Evolutionary conservation across 1,140 invertebrate species (phyloP).

Genomic region (Trichonephila clavipes): DNA sequence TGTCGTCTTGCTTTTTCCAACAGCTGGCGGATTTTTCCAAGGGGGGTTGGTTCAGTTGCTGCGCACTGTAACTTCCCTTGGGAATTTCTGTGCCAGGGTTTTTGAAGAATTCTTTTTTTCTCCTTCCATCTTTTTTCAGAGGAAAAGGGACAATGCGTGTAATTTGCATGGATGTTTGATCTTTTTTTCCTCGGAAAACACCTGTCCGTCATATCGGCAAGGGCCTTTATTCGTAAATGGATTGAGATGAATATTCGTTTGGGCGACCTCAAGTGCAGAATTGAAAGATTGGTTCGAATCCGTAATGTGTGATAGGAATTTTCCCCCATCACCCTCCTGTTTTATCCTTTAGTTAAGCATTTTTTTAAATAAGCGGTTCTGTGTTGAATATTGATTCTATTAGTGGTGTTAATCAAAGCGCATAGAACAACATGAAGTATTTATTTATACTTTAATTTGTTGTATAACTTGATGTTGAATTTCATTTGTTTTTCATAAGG

Average conservation of each 20-base stretch:
- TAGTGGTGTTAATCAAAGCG: too few relatives aligned
- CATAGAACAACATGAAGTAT: too few relatives aligned
- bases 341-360: too few relatives aligned
- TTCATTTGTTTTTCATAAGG: too few relatives aligned
- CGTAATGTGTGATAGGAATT: too few relatives aligned
- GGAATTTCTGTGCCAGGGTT: neutral
- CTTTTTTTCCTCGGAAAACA: neutral
- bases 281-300: too few relatives aligned
- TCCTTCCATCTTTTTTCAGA: neutral
- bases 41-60: neutral
- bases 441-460: too few relatives aligned
- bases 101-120: neutral
- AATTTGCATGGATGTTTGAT: conserved; percentile 12
- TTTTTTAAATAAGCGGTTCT: too few relatives aligned
- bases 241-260: neutral
- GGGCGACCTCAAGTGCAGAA: too few relatives aligned
- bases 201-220: neutral
- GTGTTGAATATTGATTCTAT: too few relatives aligned
- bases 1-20: conserved; percentile 14
- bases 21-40: conserved; percentile 51
- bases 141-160: neutral
- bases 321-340: too few relatives aligned
- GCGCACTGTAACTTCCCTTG: neutral
- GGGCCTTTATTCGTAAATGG: neutral
- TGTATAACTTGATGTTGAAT: too few relatives aligned